phyloP scores from a whole-genome alignment of 2,113 vertebrate genomes.

The Eublepharis macularius region DNA sequence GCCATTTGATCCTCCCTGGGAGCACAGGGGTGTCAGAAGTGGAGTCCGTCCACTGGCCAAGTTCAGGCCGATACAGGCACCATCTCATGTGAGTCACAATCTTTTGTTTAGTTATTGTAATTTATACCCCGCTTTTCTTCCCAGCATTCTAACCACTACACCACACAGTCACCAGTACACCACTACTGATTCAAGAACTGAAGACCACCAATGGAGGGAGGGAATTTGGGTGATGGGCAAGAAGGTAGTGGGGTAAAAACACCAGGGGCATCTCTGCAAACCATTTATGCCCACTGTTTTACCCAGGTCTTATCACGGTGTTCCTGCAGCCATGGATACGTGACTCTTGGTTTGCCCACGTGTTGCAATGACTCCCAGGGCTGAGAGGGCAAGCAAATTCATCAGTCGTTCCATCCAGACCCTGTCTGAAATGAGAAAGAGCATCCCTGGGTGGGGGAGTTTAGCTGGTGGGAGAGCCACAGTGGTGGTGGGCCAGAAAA shows the following conservation, averaged over 20 bases:
- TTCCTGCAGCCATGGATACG: neutral
- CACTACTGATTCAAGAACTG: too few species aligned
- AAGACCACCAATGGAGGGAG: neutral
- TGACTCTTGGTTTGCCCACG: neutral
- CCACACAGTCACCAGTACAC: too few species aligned
- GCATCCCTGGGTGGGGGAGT: neutral
- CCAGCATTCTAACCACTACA: too few species aligned
- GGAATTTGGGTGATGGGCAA: neutral
- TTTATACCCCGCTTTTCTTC: too few species aligned
- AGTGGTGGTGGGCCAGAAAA: too few species aligned
- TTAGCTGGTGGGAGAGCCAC: too few species aligned
- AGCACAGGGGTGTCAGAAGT: neutral
- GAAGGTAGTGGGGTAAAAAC: neutral
- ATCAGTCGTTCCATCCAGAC: neutral
- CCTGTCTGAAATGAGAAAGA: neutral
- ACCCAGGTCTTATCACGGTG: neutral
- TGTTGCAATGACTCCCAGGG: neutral
- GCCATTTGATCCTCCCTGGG: neutral
- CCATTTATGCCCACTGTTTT: neutral
- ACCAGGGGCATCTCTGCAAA: too few species aligned
- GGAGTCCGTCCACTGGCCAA: neutral
- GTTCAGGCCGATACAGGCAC: conserved; percentile 1
- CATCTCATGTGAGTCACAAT: conserved; percentile 21
- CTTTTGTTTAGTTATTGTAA: too few species aligned
- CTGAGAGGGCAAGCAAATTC: neutral